Base-by-base conservation (phyloP, 64 coral and sea anemone species). In the Dendronephthya gigantea region DNA sequence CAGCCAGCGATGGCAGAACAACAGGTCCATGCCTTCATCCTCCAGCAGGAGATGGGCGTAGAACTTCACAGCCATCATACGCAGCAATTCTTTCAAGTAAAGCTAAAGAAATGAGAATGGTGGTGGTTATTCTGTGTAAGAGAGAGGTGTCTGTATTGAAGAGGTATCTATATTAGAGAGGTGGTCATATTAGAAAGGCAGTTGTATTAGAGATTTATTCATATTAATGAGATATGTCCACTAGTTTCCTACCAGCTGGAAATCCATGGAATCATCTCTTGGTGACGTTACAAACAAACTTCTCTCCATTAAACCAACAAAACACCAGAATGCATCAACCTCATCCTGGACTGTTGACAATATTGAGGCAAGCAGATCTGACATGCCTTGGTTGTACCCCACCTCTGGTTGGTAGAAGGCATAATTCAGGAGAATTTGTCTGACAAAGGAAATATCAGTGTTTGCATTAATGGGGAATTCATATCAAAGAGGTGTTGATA, bases 231-330 rank as follows among this genome's bases (percentile, higher is more conserved):
- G 58, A 15, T 45, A 17, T 66, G 6, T 66, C 6, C 22, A 22
- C 2, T 22, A n/a, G 19, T 8, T 47, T 84, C 92, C 91, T 41
- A 98, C 95, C 90, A 98, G 48, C 38, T 98, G 95, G 69, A 75
- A 84, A 50, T 98, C 95, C 95, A 98, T 98, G 19, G 88, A 85
- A 88, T 98, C 95, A 83, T 98, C 95, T 75, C 93, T 98, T 3
- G 95, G 95, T 90, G 95, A 91, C n/a, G 95, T 98, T 7, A 98
- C 95, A 90, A 98, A 98, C 41, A 98, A 81, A 82, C 95, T 98
- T 30, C 65, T 84, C 37, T 98, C 95, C 92, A 98, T 98, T 7
- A 98, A 85, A 40, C 91, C 92, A 40, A 88, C 95, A 90, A 98
- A 98, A 58, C 95, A 98, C 95, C 95, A 98, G 56, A 98, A 98